Base-by-base conservation (phyloP, 2,888 invertebrate genomes). In the Agrotis exclamationis region DNA sequence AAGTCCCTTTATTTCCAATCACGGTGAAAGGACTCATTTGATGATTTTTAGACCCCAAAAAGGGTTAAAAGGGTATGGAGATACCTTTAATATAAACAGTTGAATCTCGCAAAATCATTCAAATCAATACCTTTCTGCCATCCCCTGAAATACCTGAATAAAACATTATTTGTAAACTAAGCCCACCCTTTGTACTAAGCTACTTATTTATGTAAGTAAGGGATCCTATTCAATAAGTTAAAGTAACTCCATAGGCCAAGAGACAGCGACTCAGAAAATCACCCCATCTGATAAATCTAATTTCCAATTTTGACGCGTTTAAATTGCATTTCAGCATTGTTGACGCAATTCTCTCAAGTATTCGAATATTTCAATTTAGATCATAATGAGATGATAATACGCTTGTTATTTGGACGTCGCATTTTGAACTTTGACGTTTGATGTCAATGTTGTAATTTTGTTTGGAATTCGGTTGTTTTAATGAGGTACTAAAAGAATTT, bases 151-250 rank as follows among this genome's bases (percentile, higher is more conserved):
- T 69, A 71, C 69, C 67, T 82, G 85, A 79, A 85, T 85, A 83
- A 85, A 82, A 85, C 76, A 80, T 76, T 80, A 62, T 83, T 76
- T 60, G 70, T 58, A 60, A 79, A 79, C 76, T 74, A 83, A 79
- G 74, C 79, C 63, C 44, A 70, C 79, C 78, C 79, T 84, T 85
- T 79, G 75, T 70, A 50, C 78, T 56, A 70, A 76, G 77, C 81
- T 69, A 63, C 73, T 82, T 86, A 85, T 85, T 86, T 87, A 85
- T 83, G 79, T 85, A 84, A 79, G 79, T 85, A 84, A 79, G 84
- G 84, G 79, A 78, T 79, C 76, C 76, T 77, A 81, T 82, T 84
- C 83, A 85, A 88, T 88, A 87, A 87, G 85, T 84, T 84, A 83
- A 85, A 85, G 82, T 82, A 84, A 75, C 81, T 76, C 79, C 63